Conservation (phyloP, 2,888 invertebrate genomes). For the Cheilosia scutellata region DNA sequence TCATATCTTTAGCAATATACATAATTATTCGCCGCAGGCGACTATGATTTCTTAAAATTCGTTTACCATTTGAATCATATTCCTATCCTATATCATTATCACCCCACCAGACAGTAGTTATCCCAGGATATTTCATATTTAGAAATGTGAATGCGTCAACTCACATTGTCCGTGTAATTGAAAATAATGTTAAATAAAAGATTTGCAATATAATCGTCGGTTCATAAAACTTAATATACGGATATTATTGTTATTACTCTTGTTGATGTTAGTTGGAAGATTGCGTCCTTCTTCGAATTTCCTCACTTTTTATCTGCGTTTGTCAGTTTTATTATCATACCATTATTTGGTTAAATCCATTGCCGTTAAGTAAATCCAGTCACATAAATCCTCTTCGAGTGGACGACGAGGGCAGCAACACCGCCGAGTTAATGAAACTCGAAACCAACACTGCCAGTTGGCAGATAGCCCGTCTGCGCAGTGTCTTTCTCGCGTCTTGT, state of each 20-base stretch:
- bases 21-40: too few species aligned
- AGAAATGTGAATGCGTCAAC: too few species aligned
- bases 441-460: constrained; percentile 26
- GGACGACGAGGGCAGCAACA: neutral
- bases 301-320: neutral
- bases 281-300: constrained; percentile 15
- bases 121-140: too few species aligned
- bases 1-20: too few species aligned
- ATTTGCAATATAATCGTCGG: constrained; percentile 36
- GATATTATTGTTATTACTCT: constrained; percentile 36
- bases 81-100: too few species aligned
- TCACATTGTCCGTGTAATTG: too few species aligned
- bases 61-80: too few species aligned
- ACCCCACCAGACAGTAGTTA: too few species aligned
- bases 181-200: neutral
- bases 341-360: constrained; percentile 40
- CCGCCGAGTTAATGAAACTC: constrained; percentile 30
- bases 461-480: neutral
- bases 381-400: constrained; percentile 42
- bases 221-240: constrained; percentile 36
- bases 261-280: constrained; percentile 31
- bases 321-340: constrained; percentile 41
- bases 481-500: neutral
- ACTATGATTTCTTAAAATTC: too few species aligned
- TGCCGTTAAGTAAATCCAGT: constrained; percentile 51